phyloP scores from a whole-genome alignment of 2,113 vertebrate genomes.

The Strix aluco region DNA sequence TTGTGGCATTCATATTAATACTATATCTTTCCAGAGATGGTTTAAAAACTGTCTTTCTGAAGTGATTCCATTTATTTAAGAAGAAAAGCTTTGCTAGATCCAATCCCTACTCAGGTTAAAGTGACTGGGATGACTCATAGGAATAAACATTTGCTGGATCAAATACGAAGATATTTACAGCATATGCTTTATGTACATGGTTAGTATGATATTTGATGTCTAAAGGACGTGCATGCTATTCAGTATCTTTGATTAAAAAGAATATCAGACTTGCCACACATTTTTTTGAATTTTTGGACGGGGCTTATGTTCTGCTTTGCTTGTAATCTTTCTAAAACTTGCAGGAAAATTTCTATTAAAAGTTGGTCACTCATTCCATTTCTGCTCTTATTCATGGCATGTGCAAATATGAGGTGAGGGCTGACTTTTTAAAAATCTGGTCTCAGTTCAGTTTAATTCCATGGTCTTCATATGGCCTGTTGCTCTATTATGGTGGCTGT shows the following conservation, averaged over 20 bases:
- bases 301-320: background rate
- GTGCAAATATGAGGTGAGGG: background rate
- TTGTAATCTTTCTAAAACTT: background rate
- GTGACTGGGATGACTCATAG: conserved; percentile 22
- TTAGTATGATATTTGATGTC: background rate
- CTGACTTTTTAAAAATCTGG: background rate
- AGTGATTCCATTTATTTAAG: background rate
- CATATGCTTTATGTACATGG: background rate
- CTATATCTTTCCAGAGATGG: background rate
- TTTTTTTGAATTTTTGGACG: background rate
- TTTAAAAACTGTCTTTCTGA: background rate
- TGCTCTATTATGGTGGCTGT: background rate
- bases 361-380: background rate
- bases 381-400: background rate
- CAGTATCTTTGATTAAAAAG: background rate
- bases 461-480: background rate
- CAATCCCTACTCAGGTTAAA: conserved; percentile 17
- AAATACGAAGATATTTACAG: conserved; percentile 47
- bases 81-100: background rate
- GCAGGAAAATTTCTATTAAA: background rate
- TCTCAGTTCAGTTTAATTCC: background rate
- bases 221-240: background rate
- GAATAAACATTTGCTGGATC: conserved; percentile 29
- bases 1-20: background rate
- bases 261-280: background rate